phyloP scores from a whole-genome alignment of 1,140 invertebrate species.

The Drosophila lowei region DNA sequence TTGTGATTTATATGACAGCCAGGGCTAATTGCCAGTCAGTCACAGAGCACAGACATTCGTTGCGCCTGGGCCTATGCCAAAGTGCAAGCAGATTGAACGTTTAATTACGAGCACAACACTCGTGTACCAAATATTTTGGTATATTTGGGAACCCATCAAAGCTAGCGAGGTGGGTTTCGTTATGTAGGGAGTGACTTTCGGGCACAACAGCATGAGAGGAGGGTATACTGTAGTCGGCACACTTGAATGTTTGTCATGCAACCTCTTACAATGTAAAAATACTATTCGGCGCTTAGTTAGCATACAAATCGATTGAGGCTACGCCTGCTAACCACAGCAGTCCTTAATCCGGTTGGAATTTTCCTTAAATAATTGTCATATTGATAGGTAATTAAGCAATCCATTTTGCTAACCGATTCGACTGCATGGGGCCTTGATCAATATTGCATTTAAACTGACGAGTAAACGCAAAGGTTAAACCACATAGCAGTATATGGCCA shows the following conservation, averaged over 20 bases:
- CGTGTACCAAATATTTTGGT: too few relatives aligned
- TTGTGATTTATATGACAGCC: slow-evolving; percentile 54
- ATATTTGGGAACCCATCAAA: too few relatives aligned
- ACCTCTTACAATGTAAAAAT: too few relatives aligned
- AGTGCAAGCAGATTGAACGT: too few relatives aligned
- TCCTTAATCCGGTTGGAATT: slow-evolving; percentile 25
- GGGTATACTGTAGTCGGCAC: too few relatives aligned
- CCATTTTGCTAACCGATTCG: slow-evolving; percentile 10
- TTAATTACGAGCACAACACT: too few relatives aligned
- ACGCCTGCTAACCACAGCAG: slow-evolving; percentile 13
- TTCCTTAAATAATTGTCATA: slow-evolving; percentile 31
- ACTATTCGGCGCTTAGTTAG: slow-evolving; percentile 3
- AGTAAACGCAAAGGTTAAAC: too few relatives aligned
- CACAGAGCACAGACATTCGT: neutral
- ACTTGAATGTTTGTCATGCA: too few relatives aligned
- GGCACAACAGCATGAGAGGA: too few relatives aligned
- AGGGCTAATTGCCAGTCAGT: slow-evolving; percentile 48
- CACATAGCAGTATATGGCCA: too few relatives aligned
- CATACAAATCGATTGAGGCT: slow-evolving; percentile 19
- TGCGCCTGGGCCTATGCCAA: neutral
- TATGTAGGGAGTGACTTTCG: too few relatives aligned
- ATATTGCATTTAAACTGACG: neutral
- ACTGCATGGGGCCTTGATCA: slow-evolving; percentile 3
- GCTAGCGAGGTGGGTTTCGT: too few relatives aligned
- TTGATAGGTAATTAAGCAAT: slow-evolving; percentile 4